phyloP scores from a whole-genome alignment of 92 coral and sea anemone genomes.

The Isaurus tuberculatus region DNA sequence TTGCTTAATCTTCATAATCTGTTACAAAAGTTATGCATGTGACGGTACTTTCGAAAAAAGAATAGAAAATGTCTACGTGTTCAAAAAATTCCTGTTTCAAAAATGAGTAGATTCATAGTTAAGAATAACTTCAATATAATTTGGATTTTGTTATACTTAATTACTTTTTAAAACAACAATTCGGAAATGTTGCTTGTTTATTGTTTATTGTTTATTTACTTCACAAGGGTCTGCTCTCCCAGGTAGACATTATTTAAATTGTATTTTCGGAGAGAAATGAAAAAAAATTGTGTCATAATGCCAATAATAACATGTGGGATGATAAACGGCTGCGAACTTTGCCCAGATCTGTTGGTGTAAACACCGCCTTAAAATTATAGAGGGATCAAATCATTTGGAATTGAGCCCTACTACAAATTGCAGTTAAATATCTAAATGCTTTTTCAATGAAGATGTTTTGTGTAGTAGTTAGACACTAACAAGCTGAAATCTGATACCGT shows the following conservation, averaged over 20 bases:
- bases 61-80: neutral
- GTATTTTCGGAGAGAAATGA: conserved; percentile 26
- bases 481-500: conserved; percentile 46
- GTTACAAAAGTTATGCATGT: conserved; percentile 9
- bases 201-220: conserved; percentile 26
- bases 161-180: conserved; percentile 11
- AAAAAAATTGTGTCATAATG: conserved; percentile 4
- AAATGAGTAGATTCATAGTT: neutral
- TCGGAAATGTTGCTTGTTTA: conserved; percentile 24
- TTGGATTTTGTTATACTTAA: conserved; percentile 15
- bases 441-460: conserved; percentile 37
- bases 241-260: conserved; percentile 39
- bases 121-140: neutral
- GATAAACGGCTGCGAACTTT: neutral
- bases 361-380: neutral
- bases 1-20: conserved; percentile 30
- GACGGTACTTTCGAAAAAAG: neutral
- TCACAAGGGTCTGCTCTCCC: conserved; percentile 45
- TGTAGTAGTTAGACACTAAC: conserved; percentile 41
- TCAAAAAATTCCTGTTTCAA: neutral
- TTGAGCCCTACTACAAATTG: conserved; percentile 48
- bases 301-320: conserved; percentile 24
- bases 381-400: conserved; percentile 42
- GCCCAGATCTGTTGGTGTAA: neutral
- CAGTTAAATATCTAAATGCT: conserved; percentile 47